Percentiles rank a stretch among this genome's conserved stretches.
phyloP scores from a whole-genome alignment of 2,888 invertebrate species.

The Bhutanitis thaidina region DNA sequence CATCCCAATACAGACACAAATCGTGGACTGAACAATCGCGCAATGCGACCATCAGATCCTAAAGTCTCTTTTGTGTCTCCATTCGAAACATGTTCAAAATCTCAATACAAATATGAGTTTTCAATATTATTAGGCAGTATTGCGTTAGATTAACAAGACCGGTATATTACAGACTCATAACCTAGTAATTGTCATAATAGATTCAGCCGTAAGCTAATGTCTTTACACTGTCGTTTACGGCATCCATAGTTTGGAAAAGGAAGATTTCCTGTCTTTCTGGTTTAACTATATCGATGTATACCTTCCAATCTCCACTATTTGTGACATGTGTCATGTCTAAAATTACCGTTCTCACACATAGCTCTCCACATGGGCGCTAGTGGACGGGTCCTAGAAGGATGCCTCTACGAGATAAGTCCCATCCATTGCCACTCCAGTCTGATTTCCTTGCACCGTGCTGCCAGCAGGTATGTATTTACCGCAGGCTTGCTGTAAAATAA shows the following conservation, averaged over 20 bases:
- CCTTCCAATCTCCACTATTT: constrained; percentile 8
- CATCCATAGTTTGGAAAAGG: background rate
- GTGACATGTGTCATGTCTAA: no score
- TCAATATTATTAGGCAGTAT: constrained; percentile 68
- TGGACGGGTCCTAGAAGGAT: constrained; percentile 83
- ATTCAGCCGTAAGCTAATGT: constrained; percentile 29
- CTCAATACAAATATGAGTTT: constrained; percentile 56
- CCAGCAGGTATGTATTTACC: constrained; percentile 93
- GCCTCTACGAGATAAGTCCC: constrained; percentile 92
- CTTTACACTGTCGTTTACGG: constrained; percentile 18
- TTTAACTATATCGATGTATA: background rate
- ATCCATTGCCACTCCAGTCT: constrained; percentile 90
- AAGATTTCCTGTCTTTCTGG: constrained; percentile 2
- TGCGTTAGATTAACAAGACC: constrained; percentile 62
- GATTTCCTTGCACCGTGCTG: constrained; percentile 88
- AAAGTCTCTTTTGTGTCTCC: constrained; percentile 23
- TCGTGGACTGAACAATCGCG: background rate
- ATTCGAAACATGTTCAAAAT: constrained; percentile 31
- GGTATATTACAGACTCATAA: constrained; percentile 50
- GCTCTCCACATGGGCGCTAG: constrained; percentile 62
- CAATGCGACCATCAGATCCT: background rate
- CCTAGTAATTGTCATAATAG: constrained; percentile 63
- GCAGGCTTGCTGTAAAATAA: constrained; percentile 84
- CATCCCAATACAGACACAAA: constrained; percentile 20
- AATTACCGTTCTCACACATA: constrained; percentile 44